Evolutionary conservation across 2,888 invertebrate genomes (phyloP).

Genomic region (Mimachlamys varia): DNA sequence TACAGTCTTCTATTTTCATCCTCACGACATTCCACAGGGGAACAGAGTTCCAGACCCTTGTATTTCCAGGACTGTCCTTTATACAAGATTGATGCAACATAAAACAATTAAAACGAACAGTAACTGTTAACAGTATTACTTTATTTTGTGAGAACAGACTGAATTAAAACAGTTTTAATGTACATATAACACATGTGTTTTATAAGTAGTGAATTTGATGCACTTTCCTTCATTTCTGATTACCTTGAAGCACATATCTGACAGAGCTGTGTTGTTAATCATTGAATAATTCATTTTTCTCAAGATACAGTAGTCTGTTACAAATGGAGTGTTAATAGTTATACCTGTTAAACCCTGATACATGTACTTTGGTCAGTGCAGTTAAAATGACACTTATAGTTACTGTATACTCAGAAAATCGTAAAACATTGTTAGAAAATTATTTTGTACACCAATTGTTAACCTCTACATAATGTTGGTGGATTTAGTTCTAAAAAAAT

Average conservation of each 20-base stretch:
- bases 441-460: too few relatives aligned
- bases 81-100: not conserved
- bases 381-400: not conserved
- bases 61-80: too few relatives aligned
- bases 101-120: not conserved
- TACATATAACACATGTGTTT: not conserved
- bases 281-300: not conserved
- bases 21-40: too few relatives aligned
- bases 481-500: too few relatives aligned
- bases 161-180: not conserved
- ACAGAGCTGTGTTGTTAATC: not conserved
- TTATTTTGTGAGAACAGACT: slow-evolving; percentile 5
- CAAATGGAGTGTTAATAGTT: not conserved
- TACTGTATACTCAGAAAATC: too few relatives aligned
- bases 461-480: too few relatives aligned
- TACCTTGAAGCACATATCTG: not conserved
- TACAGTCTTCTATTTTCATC: too few relatives aligned
- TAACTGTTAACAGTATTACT: not conserved
- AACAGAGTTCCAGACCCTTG: too few relatives aligned
- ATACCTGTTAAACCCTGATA: too few relatives aligned
- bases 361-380: not conserved
- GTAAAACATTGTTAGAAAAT: too few relatives aligned
- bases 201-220: not conserved
- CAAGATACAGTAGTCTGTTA: not conserved
- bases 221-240: not conserved